phyloP scores from a whole-genome alignment of 2,113 vertebrate species.

The Arenaria interpres region DNA sequence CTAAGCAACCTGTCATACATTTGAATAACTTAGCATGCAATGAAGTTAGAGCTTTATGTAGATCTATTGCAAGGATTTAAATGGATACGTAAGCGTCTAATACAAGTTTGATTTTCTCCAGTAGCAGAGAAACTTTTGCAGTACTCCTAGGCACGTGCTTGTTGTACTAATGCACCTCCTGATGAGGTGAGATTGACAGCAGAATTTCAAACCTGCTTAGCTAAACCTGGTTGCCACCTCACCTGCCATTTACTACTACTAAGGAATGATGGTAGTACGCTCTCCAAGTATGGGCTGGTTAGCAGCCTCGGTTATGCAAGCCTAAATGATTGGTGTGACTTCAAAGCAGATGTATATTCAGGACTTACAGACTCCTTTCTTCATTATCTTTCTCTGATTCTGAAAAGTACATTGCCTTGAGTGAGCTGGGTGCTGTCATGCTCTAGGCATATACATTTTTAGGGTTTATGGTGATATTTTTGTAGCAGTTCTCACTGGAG shows the following conservation, averaged over 20 bases:
- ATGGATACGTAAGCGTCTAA: background rate
- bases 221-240: background rate
- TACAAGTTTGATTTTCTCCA: background rate
- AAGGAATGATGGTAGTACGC: background rate
- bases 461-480: background rate
- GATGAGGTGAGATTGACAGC: background rate
- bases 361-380: background rate
- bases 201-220: background rate
- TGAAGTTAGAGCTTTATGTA: background rate
- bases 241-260: background rate
- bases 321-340: background rate
- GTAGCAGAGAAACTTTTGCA: background rate
- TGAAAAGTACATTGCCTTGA: background rate
- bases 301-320: background rate
- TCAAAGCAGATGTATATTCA: background rate
- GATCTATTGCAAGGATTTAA: background rate
- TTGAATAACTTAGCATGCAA: background rate
- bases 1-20: background rate
- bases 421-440: background rate
- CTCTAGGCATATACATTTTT: background rate
- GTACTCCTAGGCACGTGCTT: background rate
- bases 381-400: background rate
- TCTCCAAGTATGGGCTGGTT: background rate
- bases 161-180: background rate
- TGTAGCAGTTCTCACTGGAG: background rate